These are phyloP conservation scores for Himalopsyche tibetana DNA, from an alignment of 2,888 invertebrate genomes.

Conservation along the genomic window DNA sequence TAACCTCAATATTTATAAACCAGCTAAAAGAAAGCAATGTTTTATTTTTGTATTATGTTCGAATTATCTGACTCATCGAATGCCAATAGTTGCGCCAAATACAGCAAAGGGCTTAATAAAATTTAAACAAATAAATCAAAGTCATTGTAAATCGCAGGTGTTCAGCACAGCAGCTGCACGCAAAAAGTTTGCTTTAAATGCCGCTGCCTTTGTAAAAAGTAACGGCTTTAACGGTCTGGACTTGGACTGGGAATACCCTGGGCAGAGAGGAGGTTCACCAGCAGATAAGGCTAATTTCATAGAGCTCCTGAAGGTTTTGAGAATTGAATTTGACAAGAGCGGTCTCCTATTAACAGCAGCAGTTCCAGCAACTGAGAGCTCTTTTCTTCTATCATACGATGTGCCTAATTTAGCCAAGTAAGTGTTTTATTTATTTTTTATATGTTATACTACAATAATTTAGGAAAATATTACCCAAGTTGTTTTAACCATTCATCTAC, in stretches of 20 bases:
- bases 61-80: too few species aligned
- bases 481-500: too few species aligned
- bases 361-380: slow-evolving; percentile 73
- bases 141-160: slow-evolving; percentile 61
- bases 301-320: slow-evolving; percentile 72
- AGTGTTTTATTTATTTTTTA: slow-evolving; percentile 56
- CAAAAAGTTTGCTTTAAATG: slow-evolving; percentile 73
- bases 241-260: slow-evolving; percentile 80
- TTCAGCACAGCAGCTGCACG: slow-evolving; percentile 69
- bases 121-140: too few species aligned
- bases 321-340: slow-evolving; percentile 71
- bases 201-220: slow-evolving; percentile 72
- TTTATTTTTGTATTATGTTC: too few species aligned
- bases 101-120: too few species aligned
- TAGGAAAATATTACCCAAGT: too few species aligned
- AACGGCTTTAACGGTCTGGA: slow-evolving; percentile 80
- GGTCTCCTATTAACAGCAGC: slow-evolving; percentile 75
- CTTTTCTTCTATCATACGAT: slow-evolving; percentile 74
- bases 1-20: too few species aligned
- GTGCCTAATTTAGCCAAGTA: slow-evolving; percentile 73
- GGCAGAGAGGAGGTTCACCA: slow-evolving; percentile 72
- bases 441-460: background rate
- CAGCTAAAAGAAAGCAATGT: too few species aligned
- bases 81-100: too few species aligned
- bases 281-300: slow-evolving; percentile 70